A percentile compares a stretch with the other conserved stretches of the same genome.
Evolutionary conservation across 35 echinoderm and acorn worm species (phyloP).

Genomic region (Heliocidaris erythrogramma): DNA sequence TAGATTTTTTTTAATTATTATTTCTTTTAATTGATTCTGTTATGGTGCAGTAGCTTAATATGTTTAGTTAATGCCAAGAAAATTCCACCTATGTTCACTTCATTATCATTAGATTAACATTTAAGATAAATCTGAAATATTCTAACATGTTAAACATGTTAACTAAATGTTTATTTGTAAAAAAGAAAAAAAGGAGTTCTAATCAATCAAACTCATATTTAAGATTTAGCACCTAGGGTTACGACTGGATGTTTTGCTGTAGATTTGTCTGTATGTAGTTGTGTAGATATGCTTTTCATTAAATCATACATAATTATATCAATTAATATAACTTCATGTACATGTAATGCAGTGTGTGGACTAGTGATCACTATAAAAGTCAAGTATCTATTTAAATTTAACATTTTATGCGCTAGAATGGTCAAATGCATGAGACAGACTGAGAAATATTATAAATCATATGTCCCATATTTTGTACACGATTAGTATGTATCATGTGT

Average conservation of each 20-base stretch:
- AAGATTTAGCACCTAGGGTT: background rate
- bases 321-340: background rate
- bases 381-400: background rate
- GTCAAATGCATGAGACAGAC: background rate
- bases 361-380: background rate
- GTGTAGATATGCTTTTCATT: background rate
- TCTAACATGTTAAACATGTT: no score
- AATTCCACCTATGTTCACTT: background rate
- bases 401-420: background rate
- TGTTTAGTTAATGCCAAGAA: background rate
- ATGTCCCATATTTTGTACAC: background rate
- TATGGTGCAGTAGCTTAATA: background rate
- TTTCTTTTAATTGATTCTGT: background rate
- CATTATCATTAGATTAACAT: background rate
- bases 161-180: background rate
- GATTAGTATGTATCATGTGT: background rate
- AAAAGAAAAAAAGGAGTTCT: background rate
- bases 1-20: no score
- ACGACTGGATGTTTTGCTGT: background rate
- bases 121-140: background rate
- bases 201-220: background rate
- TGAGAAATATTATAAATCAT: background rate
- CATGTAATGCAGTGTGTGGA: background rate
- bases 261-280: background rate
- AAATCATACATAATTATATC: background rate